phyloP scores from a whole-genome alignment of 2,888 invertebrate genomes.

The Heliconius aoede region DNA sequence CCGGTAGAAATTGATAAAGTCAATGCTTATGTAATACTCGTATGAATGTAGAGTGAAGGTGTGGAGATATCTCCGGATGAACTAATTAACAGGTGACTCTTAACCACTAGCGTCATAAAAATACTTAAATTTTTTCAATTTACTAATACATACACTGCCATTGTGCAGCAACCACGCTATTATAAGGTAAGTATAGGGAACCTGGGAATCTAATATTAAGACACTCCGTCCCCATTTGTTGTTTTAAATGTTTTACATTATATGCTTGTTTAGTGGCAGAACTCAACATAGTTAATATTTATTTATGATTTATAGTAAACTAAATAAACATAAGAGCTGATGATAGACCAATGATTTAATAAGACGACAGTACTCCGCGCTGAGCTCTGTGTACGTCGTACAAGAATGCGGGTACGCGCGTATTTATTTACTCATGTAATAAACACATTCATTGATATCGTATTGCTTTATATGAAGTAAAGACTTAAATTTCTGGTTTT shows the following conservation, averaged over 20 bases:
- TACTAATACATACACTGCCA: neutral
- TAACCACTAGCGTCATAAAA: slow-evolving; percentile 11
- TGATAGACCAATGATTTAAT: neutral
- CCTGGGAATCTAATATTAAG: neutral
- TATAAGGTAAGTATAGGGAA: neutral
- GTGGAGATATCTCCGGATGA: slow-evolving; percentile 10
- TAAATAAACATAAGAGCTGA: no score
- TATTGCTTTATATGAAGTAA: neutral
- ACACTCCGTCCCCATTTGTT: neutral
- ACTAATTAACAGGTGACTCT: slow-evolving; percentile 10
- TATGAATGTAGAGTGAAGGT: neutral
- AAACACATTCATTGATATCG: slow-evolving; percentile 3
- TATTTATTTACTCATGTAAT: slow-evolving; percentile 8
- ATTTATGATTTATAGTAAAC: no score
- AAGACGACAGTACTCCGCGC: neutral
- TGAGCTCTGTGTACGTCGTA: neutral
- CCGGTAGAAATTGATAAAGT: neutral
- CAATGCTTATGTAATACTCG: neutral
- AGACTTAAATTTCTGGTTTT: neutral
- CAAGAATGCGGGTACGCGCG: slow-evolving; percentile 24
- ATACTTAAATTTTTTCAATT: neutral
- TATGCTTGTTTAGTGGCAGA: neutral
- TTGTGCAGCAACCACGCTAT: no score
- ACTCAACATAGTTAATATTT: no score
- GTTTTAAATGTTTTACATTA: no score